phyloP scores from a whole-genome alignment of 2,797 vertebrate genomes.

The Ibycter americanus region DNA sequence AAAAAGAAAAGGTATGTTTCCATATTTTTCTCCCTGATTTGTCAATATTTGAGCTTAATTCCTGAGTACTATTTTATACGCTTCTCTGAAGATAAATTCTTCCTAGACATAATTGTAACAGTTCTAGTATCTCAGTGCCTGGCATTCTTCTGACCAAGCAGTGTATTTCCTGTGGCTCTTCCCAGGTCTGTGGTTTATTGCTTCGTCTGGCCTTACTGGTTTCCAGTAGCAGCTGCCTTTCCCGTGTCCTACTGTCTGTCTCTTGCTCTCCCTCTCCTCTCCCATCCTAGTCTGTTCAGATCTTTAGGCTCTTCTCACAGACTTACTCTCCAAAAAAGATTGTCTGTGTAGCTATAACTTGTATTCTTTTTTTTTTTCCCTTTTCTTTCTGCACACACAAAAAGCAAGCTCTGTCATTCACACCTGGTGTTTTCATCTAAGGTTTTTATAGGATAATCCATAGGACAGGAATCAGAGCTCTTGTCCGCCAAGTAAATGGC shows the following conservation, averaged over 20 bases:
- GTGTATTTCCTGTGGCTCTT: background rate
- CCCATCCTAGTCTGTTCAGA: background rate
- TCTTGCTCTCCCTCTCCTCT: background rate
- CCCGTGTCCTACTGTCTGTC: background rate
- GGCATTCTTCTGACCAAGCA: background rate
- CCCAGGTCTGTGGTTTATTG: background rate
- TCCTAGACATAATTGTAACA: background rate
- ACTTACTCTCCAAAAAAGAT: background rate
- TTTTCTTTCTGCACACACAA: background rate
- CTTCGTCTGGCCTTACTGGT: background rate
- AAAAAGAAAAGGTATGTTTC: background rate
- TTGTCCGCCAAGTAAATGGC: background rate
- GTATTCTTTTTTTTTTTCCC: too few species aligned
- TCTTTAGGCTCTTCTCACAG: background rate
- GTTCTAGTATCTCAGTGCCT: background rate
- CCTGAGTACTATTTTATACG: background rate
- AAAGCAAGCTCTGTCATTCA: background rate
- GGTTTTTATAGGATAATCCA: background rate
- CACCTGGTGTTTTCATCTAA: background rate
- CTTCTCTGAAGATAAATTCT: background rate
- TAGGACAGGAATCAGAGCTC: background rate
- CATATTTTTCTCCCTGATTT: background rate
- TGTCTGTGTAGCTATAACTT: background rate
- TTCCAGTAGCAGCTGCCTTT: background rate
- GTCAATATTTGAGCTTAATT: background rate